Evolutionary conservation across 2,888 invertebrate species (phyloP).

Genomic region (Oligia latruncula): DNA sequence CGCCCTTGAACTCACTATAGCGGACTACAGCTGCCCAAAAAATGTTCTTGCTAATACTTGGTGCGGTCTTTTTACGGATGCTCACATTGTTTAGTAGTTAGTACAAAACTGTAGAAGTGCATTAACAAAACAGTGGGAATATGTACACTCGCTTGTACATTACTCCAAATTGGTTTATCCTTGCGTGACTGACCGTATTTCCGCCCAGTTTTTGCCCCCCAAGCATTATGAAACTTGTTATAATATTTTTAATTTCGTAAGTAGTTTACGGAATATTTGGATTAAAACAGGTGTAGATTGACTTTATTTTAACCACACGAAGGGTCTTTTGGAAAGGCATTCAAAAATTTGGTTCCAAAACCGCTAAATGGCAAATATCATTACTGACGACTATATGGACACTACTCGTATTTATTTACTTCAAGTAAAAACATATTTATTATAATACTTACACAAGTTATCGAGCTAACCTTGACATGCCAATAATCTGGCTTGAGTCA

Average conservation of each 20-base stretch:
- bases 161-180: conserved; percentile 64
- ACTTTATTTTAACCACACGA: background rate
- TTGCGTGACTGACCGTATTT: conserved; percentile 73
- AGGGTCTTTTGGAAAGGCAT: background rate
- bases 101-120: conserved; percentile 54
- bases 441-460: background rate
- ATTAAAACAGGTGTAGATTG: conserved; percentile 33
- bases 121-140: conserved; percentile 57
- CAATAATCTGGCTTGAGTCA: conserved; percentile 45
- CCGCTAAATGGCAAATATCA: background rate
- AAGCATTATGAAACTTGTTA: conserved; percentile 45
- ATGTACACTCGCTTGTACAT: conserved; percentile 26
- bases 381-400: too few relatives aligned
- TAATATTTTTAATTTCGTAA: conserved; percentile 53
- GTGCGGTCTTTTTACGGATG: conserved; percentile 20
- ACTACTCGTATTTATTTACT: background rate
- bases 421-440: background rate
- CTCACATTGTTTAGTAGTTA: conserved; percentile 22
- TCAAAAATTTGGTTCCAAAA: background rate
- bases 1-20: conserved; percentile 64
- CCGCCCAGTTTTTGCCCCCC: conserved; percentile 60
- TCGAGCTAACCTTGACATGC: conserved; percentile 40
- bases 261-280: conserved; percentile 43
- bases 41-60: conserved; percentile 48
- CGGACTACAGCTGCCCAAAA: conserved; percentile 39